Percentiles rank a stretch among this genome's conserved stretches.
phyloP scores from a whole-genome alignment of 2,888 invertebrate genomes.

The Drosophila tanythrix region DNA sequence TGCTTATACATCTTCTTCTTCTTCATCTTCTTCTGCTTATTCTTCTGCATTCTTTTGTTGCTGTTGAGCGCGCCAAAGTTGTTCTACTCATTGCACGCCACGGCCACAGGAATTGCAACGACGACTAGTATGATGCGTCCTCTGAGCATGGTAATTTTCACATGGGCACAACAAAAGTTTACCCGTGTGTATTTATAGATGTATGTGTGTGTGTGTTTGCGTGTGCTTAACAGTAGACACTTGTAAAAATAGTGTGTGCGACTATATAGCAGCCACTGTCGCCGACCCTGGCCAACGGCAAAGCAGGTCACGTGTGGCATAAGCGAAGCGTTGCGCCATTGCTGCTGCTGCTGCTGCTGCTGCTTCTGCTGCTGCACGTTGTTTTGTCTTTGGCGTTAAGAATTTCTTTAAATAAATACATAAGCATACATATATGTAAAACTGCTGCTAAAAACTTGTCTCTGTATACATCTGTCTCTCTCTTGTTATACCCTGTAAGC shows the following conservation, averaged over 20 bases:
- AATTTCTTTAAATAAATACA: conserved; percentile 73
- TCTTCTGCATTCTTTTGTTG: conserved; percentile 55
- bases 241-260: conserved; percentile 76
- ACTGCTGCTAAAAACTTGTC: conserved; percentile 25
- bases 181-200: not conserved
- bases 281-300: conserved; percentile 76
- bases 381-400: conserved; percentile 48
- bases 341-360: conserved; percentile 10
- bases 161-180: conserved; percentile 55
- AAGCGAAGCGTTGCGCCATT: conserved; percentile 70
- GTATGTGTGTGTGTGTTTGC: conserved; percentile 35
- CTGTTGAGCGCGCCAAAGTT: conserved; percentile 65
- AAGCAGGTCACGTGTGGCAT: conserved; percentile 79
- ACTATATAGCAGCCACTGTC: conserved; percentile 71
- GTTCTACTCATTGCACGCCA: conserved; percentile 71
- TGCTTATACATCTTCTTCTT: conserved; percentile 11
- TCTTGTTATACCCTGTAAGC: conserved; percentile 3
- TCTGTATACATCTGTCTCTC: not conserved
- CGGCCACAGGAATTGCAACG: conserved; percentile 53
- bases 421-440: conserved; percentile 27
- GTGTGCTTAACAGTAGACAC: conserved; percentile 74
- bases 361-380: not conserved
- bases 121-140: conserved; percentile 44
- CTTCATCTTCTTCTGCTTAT: conserved; percentile 6
- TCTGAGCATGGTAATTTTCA: conserved; percentile 79